phyloP scores from a whole-genome alignment of 2,113 vertebrate genomes.

The Origma solitaria region DNA sequence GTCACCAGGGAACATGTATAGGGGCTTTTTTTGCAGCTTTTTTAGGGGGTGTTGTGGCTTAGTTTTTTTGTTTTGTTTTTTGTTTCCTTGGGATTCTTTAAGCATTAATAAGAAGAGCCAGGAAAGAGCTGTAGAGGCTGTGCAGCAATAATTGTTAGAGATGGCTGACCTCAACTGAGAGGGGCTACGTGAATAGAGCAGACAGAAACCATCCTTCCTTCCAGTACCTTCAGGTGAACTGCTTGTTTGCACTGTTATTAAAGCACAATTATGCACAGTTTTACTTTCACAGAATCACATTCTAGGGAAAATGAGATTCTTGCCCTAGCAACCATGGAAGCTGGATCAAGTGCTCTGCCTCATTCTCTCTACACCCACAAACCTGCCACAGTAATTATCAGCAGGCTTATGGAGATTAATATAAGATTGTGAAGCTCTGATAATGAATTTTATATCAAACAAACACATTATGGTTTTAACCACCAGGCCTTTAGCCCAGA shows the following conservation, averaged over 20 bases:
- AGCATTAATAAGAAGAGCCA: not conserved
- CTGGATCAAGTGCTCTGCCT: not conserved
- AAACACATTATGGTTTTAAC: not conserved
- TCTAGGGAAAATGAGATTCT: not conserved
- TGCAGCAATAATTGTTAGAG: not conserved
- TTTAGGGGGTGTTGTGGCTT: not conserved
- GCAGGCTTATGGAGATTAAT: not conserved
- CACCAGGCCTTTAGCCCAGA: not conserved
- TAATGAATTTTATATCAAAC: not conserved
- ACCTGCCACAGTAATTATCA: not conserved
- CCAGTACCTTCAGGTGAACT: not conserved
- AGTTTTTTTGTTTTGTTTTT: not conserved
- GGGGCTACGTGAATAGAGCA: fast-evolving
- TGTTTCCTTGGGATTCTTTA: not conserved
- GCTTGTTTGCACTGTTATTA: not conserved
- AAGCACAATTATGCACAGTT: not conserved
- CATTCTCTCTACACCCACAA: not conserved
- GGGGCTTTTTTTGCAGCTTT: no score
- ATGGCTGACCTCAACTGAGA: not conserved
- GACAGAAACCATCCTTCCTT: not conserved
- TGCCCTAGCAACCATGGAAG: not conserved
- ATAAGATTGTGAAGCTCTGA: not conserved
- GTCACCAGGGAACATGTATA: not conserved
- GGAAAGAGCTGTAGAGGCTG: not conserved
- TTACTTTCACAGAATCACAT: not conserved